Conservation (phyloP, 2,113 vertebrate genomes). For the Nothobranchius kuhntae region DNA sequence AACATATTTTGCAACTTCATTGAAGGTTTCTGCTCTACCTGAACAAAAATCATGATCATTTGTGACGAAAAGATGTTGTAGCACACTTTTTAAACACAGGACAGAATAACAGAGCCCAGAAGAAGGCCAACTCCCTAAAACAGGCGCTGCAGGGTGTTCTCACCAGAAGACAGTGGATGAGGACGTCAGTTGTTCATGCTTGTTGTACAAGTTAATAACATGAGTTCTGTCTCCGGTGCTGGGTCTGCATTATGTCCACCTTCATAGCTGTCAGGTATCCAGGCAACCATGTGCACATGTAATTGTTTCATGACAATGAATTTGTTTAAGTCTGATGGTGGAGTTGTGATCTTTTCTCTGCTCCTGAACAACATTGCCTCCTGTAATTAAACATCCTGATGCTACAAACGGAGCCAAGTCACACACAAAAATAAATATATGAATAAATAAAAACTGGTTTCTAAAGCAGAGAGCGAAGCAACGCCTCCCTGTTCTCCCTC, state of each 20-base stretch:
- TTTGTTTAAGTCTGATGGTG: neutral
- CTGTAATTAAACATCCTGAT: conserved; percentile 27
- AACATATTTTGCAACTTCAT: too few relatives aligned
- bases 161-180: neutral
- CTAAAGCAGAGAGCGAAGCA: conserved; percentile 13
- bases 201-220: neutral
- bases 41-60: neutral
- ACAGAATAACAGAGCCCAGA: neutral
- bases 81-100: neutral
- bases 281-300: neutral
- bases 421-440: neutral
- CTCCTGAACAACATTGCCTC: conserved; percentile 2
- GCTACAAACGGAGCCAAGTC: conserved; percentile 17
- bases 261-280: conserved; percentile 9
- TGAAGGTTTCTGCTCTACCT: too few relatives aligned
- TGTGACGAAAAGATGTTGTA: neutral
- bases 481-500: neutral
- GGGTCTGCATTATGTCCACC: neutral
- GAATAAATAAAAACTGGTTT: conserved; percentile 20
- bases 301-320: neutral
- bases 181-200: neutral
- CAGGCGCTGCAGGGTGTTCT: neutral
- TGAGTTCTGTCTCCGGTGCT: neutral
- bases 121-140: neutral
- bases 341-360: neutral